Conservation (phyloP, 2,113 vertebrate genomes). For the Pygoscelis antarcticus region DNA sequence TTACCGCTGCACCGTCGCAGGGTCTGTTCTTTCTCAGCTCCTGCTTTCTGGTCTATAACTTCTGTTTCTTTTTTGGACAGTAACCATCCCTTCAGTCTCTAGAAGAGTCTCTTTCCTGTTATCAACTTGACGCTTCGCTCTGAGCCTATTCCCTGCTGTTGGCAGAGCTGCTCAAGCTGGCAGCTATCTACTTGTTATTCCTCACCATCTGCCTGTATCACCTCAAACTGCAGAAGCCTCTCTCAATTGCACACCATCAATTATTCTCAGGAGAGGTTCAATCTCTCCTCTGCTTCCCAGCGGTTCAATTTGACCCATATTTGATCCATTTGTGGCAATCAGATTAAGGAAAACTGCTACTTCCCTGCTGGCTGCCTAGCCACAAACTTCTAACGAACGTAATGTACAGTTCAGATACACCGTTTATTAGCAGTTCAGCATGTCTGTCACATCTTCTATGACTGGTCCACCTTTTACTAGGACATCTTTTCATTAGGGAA, state of each 20-base stretch:
- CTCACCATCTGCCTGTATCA: slow-evolving; percentile 8
- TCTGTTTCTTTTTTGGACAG: not conserved
- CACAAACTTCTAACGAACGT: not conserved
- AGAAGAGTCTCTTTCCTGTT: not conserved
- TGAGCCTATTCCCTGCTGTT: not conserved
- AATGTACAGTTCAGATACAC: not conserved
- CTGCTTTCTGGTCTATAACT: not conserved
- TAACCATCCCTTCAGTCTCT: not conserved
- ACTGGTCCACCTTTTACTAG: not conserved
- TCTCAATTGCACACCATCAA: not conserved
- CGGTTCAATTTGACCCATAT: not conserved
- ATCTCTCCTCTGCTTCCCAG: not conserved
- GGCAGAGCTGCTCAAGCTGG: not conserved
- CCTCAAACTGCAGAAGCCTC: not conserved
- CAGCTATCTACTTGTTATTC: not conserved
- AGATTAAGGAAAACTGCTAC: not conserved
- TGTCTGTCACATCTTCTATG: not conserved
- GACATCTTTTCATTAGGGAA: not conserved
- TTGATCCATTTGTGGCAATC: not conserved
- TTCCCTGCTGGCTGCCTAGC: not conserved
- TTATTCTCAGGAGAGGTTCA: not conserved
- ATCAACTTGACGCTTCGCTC: not conserved
- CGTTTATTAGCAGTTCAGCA: not conserved
- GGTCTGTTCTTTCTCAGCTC: not conserved
- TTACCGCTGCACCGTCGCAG: rapidly evolving